Evolutionary conservation across 2,113 vertebrate species (phyloP).

Genomic region (Delphinapterus leucas): DNA sequence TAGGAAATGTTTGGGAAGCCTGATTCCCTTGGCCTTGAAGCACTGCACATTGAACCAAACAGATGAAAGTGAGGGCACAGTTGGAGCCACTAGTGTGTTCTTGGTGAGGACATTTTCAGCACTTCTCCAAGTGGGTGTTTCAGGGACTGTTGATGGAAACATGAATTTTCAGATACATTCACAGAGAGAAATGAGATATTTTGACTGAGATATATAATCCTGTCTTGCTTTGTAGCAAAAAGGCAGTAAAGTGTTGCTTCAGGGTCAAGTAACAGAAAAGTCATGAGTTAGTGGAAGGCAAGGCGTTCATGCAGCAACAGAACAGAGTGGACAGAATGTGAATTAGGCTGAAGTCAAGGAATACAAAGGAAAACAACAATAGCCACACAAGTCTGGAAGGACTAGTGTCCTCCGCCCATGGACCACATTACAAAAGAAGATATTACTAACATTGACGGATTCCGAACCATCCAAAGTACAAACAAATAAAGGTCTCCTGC

Average conservation of each 20-base stretch:
- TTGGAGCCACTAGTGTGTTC: background rate
- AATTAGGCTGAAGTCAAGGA: constrained; percentile 73
- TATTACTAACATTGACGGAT: background rate
- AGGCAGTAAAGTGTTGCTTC: constrained; percentile 67
- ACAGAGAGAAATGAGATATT: constrained; percentile 39
- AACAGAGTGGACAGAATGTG: constrained; percentile 70
- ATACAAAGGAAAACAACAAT: background rate
- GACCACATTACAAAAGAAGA: background rate
- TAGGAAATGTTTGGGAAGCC: background rate
- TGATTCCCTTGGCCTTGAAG: background rate
- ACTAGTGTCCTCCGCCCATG: background rate
- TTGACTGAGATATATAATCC: constrained; percentile 55
- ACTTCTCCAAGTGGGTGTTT: constrained; percentile 38
- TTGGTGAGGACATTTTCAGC: background rate
- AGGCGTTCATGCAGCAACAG: constrained; percentile 76
- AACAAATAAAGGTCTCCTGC: background rate
- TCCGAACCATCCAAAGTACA: background rate
- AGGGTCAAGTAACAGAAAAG: constrained; percentile 70
- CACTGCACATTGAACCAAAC: background rate
- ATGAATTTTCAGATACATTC: constrained; percentile 43
- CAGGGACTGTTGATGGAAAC: background rate
- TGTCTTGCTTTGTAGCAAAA: constrained; percentile 67
- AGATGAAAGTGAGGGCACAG: no score
- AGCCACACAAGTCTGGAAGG: background rate
- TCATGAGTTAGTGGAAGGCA: constrained; percentile 76